Percentiles rank a stretch among this genome's conserved stretches.
Conservation (phyloP, 2,888 invertebrate species). For the Caenorhabditis sulstoni region DNA sequence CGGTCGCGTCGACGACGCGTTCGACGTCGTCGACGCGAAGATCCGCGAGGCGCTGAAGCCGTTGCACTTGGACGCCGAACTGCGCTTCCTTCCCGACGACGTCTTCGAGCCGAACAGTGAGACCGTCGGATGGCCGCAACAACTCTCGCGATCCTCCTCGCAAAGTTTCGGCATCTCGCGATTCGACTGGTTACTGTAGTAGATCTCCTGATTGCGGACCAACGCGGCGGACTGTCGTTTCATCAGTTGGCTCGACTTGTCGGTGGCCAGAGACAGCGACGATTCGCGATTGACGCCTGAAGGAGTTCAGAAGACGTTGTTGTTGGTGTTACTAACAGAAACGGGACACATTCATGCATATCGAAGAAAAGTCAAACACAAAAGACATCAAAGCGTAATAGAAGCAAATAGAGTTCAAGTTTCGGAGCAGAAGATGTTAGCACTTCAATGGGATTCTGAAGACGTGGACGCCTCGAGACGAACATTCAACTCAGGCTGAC, state of each 20-base stretch:
- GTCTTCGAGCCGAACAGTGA: constrained; percentile 32
- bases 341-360: too few relatives aligned
- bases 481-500: constrained; percentile 8
- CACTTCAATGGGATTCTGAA: too few relatives aligned
- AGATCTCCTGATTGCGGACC: constrained; percentile 29
- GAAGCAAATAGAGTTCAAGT: too few relatives aligned
- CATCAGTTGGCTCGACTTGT: constrained; percentile 55
- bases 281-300: constrained; percentile 69
- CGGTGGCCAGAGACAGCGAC: constrained; percentile 61
- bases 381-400: too few relatives aligned
- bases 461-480: constrained; percentile 17
- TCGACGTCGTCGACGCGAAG: constrained; percentile 50
- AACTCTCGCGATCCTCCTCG: constrained; percentile 59
- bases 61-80: constrained; percentile 29
- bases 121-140: constrained; percentile 19
- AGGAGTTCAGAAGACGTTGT: constrained; percentile 5
- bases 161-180: constrained; percentile 60
- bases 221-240: constrained; percentile 41
- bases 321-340: background rate
- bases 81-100: constrained; percentile 27
- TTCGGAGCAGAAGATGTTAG: background rate
- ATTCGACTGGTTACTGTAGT: constrained; percentile 33
- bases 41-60: constrained; percentile 52
- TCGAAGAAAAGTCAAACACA: constrained; percentile 9
- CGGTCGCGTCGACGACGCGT: constrained; percentile 27